Evolutionary conservation across 1,140 invertebrate species (phyloP), one percentile per base, ranked within the genome.

Genomic region (Neotoxoptera formosana): DNA sequence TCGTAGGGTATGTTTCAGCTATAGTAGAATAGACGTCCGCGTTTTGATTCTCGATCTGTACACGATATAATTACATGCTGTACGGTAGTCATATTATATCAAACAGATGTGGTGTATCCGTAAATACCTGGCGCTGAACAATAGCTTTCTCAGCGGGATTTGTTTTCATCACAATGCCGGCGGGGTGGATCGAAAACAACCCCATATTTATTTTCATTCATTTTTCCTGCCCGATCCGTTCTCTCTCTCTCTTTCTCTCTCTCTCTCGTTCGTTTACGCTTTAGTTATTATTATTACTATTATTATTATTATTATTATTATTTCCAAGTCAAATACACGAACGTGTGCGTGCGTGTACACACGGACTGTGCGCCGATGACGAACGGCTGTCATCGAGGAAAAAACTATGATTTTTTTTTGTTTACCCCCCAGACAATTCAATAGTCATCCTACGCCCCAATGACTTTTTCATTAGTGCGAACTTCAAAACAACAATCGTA

Each of bases 301-400:
- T 93, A 92, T 92, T 92, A 92, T 84, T 93, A n/a, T n/a, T n/a
- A n/a, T n/a, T n/a, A n/a, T n/a, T 93, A 92, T 92, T 92, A 92
- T 84, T 93, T 93, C 17, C 51, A 86, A 93, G 91, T 93, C 91
- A 86, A 93, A 93, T 45, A 90, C 14, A 45, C 91, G 34, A 11
- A 92, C 60, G 41, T 47, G 53, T 47, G 47, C 30, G 23, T 56
- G 76, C 53, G 45, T 92, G n/a, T 84, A 83, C 48, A 84, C 60
- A 91, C 60, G 11, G 51, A 30, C 51, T n/a, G 91, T 92, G 30
- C 76, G 47, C 30, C 76, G n/a, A 30, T 92, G 45, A 36, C 48
- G 48, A 56, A 56, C 51, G 88, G n/a, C n/a, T 56, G 88, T 53
- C 88, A 56, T 34, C 23, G 25, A 93, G 20, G 20, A 92, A 92